Evolutionary conservation across 1,140 invertebrate species (phyloP).

Genomic region (Nymphalis io): DNA sequence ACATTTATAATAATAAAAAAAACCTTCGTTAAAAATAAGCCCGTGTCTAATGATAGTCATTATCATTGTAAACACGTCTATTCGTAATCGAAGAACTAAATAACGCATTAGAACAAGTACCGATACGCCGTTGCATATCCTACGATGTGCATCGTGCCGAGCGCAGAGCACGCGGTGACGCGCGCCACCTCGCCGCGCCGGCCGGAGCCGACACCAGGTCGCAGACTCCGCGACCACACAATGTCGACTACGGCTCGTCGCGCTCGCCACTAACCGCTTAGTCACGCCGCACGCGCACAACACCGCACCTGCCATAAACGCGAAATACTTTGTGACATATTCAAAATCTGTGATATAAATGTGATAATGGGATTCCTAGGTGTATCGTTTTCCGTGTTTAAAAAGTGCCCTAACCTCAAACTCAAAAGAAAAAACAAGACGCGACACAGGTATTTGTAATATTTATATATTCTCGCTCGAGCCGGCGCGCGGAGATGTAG

Average conservation of each 20-base stretch:
- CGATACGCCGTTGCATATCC: slow-evolving; percentile 11
- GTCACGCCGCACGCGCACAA: slow-evolving; percentile 60
- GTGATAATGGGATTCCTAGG: slow-evolving; percentile 65
- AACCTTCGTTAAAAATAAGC: no score
- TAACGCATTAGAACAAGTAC: slow-evolving; percentile 3
- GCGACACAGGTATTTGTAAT: slow-evolving; percentile 32
- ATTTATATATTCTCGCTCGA: slow-evolving; percentile 10
- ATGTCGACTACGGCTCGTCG: slow-evolving; percentile 15
- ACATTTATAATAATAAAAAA: no score
- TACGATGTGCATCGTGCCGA: slow-evolving; percentile 4
- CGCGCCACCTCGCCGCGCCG: background rate
- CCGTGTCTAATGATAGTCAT: no score
- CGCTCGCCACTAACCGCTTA: slow-evolving; percentile 58
- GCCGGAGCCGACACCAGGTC: background rate
- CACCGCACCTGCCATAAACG: slow-evolving; percentile 55
- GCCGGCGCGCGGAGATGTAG: background rate
- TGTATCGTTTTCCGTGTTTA: slow-evolving; percentile 69
- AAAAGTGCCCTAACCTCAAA: slow-evolving; percentile 71
- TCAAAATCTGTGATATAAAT: slow-evolving; percentile 54
- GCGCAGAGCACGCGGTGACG: slow-evolving; percentile 20
- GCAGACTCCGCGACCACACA: slow-evolving; percentile 17
- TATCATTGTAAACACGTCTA: no score
- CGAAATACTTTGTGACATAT: slow-evolving; percentile 50
- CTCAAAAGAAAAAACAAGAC: slow-evolving; percentile 50
- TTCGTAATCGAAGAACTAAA: background rate